Base-by-base conservation (phyloP, 2,888 invertebrate genomes). In the Lordiphosa fenestrarum region DNA sequence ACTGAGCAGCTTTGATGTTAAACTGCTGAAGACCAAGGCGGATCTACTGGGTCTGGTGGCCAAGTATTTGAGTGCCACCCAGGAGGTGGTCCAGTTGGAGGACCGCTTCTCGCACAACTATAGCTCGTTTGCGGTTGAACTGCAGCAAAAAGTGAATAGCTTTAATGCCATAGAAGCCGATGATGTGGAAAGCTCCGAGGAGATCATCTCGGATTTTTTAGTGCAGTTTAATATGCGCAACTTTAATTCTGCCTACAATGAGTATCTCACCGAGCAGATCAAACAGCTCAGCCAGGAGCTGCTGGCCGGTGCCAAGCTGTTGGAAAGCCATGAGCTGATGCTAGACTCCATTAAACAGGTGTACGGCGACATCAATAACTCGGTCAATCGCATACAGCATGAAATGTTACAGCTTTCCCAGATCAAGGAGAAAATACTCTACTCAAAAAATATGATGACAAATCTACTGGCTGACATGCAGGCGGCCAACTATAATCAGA, bases 401-500 rank as follows among this genome's bases (percentile, higher is more conserved):
- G 89, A 89, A 42, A 83, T 88, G 70, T 53, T 81, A 55, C 88
- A 88, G 58, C 52, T 89, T 12, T 74, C 84, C 21, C 86, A 88
- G 71, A 87, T 88, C 33, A 89, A 88, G 53, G 88, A 88, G 12
- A 89, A 89, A 67, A 89, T 89, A n/a, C 57, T 87, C 7, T 88
- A 86, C 53, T 86, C 87, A 1, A 88, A 86, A 54, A 87, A 85
- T 53, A 71, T 88, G 62, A 52, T 88, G 52, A 81, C 83, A 53
- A 86, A 78, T 51, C 66, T 86, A 63, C 58, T 88, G 40, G 70
- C 78, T 21, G 87, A 88, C 39, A 75, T 85, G 73, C 86, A 87
- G 56, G 56, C 73, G 1, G 51, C 61, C 10, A 48, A 52, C 2
- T 69, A 71, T 1, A 66, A 58, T 25, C 72, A 71, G 35, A 69